These are phyloP conservation scores for Pangasius larnaudii DNA, from an alignment of 2,797 vertebrate species.

Conservation along the genomic window DNA sequence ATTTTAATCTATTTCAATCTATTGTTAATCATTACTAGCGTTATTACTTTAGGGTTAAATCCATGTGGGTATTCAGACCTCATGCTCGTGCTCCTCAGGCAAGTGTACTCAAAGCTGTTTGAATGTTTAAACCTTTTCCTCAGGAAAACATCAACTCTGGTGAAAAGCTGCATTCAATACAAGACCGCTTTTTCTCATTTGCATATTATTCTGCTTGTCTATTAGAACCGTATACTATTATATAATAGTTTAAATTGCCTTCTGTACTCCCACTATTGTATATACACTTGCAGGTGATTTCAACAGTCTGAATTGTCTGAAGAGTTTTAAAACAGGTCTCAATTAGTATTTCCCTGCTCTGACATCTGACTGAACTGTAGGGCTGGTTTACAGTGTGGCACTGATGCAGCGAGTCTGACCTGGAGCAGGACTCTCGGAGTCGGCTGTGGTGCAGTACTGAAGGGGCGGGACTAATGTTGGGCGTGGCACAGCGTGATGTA, in stretches of 20 bases:
- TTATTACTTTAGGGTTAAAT: neutral
- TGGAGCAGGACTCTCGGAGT: conserved; percentile 91
- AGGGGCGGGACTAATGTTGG: conserved; percentile 95
- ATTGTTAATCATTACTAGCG: neutral
- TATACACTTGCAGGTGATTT: neutral
- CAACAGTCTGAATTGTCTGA: neutral
- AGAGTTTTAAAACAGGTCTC: neutral
- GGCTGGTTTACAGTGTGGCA: neutral
- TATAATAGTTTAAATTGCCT: neutral
- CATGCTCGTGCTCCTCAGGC: neutral
- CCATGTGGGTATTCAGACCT: neutral
- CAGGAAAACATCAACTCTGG: neutral
- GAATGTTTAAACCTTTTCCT: no score
- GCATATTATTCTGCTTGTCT: neutral
- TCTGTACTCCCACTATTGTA: neutral
- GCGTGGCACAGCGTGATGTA: conserved; percentile 93
- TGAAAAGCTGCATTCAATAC: neutral
- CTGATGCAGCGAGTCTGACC: conserved; percentile 70
- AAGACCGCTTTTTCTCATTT: neutral
- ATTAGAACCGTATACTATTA: neutral
- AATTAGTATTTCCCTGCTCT: neutral
- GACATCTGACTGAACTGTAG: no score
- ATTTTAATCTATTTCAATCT: neutral
- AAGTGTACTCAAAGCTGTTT: neutral
- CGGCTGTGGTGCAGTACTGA: conserved; percentile 91